Evolutionary conservation across 2,113 vertebrate species (phyloP).

Genomic region (Halichoeres trimaculatus): DNA sequence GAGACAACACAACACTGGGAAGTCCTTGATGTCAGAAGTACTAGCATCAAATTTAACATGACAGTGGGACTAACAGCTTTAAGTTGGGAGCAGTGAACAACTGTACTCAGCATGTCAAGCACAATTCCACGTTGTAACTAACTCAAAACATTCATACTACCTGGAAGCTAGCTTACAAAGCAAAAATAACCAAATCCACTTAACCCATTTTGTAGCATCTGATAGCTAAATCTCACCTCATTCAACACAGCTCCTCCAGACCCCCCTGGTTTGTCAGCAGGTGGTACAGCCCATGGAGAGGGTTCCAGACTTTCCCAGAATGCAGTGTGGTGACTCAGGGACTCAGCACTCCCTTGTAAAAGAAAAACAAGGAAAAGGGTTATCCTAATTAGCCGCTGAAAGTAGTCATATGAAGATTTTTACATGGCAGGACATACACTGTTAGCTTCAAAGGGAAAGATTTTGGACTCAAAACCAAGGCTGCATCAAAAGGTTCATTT

Average conservation of each 20-base stretch:
- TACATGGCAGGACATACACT: background rate
- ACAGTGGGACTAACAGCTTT: constrained; percentile 37
- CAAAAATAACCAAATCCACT: no score
- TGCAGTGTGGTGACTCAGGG: constrained; percentile 57
- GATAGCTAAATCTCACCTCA: constrained; percentile 66
- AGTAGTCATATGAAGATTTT: background rate
- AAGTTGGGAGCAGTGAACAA: constrained; percentile 8
- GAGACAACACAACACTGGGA: constrained; percentile 37
- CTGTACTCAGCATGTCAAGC: constrained; percentile 2
- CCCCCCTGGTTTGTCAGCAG: constrained; percentile 63
- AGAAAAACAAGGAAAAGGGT: constrained; percentile 45
- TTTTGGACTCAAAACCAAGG: constrained; percentile 10
- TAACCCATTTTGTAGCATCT: background rate
- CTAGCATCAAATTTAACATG: constrained; percentile 53
- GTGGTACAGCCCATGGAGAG: constrained; percentile 71
- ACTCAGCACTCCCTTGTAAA: constrained; percentile 61
- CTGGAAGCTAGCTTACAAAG: background rate
- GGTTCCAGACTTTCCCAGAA: constrained; percentile 68
- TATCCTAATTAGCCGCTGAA: background rate
- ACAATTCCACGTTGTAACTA: background rate
- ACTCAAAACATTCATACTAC: background rate
- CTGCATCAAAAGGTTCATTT: background rate
- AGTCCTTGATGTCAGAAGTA: constrained; percentile 54
- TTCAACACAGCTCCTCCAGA: constrained; percentile 65
- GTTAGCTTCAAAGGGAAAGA: background rate